These are phyloP conservation scores for Cosmopolites sordidus DNA, from an alignment of 2,888 invertebrate species.

Conservation along the genomic window DNA sequence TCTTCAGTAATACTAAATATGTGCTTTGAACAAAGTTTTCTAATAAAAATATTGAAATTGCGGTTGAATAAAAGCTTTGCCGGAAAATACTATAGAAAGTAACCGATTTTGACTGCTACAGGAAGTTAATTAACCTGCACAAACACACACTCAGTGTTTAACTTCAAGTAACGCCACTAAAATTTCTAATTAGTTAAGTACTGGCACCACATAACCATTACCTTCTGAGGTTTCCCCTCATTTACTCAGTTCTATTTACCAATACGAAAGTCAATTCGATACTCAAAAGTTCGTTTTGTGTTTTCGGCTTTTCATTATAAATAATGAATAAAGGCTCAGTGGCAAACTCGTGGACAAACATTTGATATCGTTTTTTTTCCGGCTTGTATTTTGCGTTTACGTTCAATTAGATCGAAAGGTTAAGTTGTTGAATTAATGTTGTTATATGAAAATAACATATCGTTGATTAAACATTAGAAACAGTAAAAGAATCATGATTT, in stretches of 20 bases:
- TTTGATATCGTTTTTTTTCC: too few relatives aligned
- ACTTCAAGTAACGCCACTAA: conserved; percentile 31
- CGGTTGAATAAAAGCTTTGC: background rate
- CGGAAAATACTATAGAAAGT: conserved; percentile 6
- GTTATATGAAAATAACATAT: too few relatives aligned
- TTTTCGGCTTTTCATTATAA: too few relatives aligned
- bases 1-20: too few relatives aligned
- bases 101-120: conserved; percentile 3
- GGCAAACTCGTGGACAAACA: too few relatives aligned
- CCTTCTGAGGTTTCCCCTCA: background rate
- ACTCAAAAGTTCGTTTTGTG: background rate
- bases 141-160: conserved; percentile 29
- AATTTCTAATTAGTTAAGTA: conserved; percentile 36
- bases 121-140: conserved; percentile 23
- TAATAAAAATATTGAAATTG: conserved; percentile 4
- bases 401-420: too few relatives aligned
- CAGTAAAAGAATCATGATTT: too few relatives aligned
- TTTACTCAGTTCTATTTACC: conserved; percentile 2
- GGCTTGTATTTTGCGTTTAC: too few relatives aligned
- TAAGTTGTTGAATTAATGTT: too few relatives aligned
- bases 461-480: too few relatives aligned
- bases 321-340: too few relatives aligned
- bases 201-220: conserved; percentile 18
- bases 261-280: background rate
- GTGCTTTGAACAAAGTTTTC: background rate